phyloP scores from a whole-genome alignment of 2,888 invertebrate genomes.

The Oscheius myriophilus region DNA sequence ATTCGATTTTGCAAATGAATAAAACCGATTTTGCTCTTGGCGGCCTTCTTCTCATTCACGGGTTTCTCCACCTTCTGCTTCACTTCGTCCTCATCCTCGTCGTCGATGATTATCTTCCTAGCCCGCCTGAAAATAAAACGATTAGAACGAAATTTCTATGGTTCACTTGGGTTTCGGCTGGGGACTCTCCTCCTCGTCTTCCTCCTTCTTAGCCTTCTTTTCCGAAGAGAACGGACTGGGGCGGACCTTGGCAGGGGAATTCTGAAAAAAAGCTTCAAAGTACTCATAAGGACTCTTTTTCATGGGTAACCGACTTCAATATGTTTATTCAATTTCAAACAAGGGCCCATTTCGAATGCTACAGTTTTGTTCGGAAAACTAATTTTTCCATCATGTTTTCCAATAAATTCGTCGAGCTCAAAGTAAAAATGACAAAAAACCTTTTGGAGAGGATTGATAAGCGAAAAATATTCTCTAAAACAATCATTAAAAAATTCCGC shows the following conservation, averaged over 20 bases:
- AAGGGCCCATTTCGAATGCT: too few relatives aligned
- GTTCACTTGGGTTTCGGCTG: background rate
- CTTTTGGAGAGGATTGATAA: too few relatives aligned
- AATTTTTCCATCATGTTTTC: too few relatives aligned
- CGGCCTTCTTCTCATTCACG: background rate
- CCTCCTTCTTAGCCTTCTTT: background rate
- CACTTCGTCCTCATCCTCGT: slow-evolving; percentile 16
- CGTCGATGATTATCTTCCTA: slow-evolving; percentile 27
- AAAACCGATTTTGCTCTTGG: background rate
- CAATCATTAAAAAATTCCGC: too few relatives aligned
- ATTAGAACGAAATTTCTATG: background rate
- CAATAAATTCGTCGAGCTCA: too few relatives aligned
- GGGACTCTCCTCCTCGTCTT: too few relatives aligned
- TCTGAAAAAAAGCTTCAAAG: slow-evolving; percentile 11
- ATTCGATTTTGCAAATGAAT: background rate
- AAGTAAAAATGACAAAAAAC: too few relatives aligned
- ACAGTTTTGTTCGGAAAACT: too few relatives aligned
- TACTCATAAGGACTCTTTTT: background rate
- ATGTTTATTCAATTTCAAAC: background rate
- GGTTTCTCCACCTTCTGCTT: slow-evolving; percentile 20
- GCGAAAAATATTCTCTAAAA: too few relatives aligned
- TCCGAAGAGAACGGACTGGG: slow-evolving; percentile 31
- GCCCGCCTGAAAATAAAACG: slow-evolving; percentile 10
- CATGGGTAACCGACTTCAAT: background rate
- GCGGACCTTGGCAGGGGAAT: slow-evolving; percentile 25